Conservation (phyloP, 2,888 invertebrate genomes). For the Pachydiplax longipennis region DNA sequence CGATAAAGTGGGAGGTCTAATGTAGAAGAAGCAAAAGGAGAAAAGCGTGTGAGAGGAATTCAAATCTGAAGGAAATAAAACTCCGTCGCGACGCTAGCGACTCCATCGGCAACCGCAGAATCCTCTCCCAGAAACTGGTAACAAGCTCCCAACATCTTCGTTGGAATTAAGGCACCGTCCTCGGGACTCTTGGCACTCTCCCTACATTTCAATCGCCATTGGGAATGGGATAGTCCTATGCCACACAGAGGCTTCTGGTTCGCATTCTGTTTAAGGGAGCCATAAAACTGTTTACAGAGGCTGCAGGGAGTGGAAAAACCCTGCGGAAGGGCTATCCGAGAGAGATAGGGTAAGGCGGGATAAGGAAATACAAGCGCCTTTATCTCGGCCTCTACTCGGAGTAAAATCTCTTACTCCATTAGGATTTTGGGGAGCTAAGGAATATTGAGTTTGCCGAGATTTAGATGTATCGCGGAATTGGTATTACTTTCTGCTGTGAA, state of each 20-base stretch:
- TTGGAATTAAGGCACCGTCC: neutral
- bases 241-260: neutral
- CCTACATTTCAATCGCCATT: neutral
- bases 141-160: neutral
- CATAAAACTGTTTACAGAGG: conserved; percentile 17
- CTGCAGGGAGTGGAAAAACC: neutral
- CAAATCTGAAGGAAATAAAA: neutral
- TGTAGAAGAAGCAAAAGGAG: neutral
- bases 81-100: neutral
- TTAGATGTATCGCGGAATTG: too few species aligned
- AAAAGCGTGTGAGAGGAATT: neutral
- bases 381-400: too few species aligned
- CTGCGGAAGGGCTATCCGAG: too few species aligned
- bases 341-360: too few species aligned
- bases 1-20: neutral
- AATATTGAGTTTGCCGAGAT: too few species aligned
- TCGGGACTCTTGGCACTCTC: neutral
- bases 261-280: conserved; percentile 6
- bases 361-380: too few species aligned
- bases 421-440: too few species aligned
- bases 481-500: too few species aligned
- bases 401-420: too few species aligned
- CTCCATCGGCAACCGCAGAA: neutral
- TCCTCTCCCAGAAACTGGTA: neutral
- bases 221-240: neutral